Evolutionary conservation across 1,140 invertebrate species (phyloP).

Genomic region (Aphaenogaster rudis): DNA sequence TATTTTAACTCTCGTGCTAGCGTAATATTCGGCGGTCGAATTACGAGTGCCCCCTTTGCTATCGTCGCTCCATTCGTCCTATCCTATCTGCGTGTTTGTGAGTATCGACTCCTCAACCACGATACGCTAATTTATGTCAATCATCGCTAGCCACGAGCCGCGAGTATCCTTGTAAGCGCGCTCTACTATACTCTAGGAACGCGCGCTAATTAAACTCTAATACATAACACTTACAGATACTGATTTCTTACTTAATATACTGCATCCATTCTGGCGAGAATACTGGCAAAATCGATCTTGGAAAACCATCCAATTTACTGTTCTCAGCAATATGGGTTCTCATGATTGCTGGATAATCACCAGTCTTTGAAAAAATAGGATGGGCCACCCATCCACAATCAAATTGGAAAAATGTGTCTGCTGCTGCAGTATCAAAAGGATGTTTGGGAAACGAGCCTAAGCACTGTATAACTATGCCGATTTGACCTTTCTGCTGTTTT

Average conservation of each 20-base stretch:
- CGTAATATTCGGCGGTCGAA: too few species aligned
- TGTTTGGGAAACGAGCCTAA: slow-evolving; percentile 66
- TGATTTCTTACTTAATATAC: slow-evolving; percentile 76
- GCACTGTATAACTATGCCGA: slow-evolving; percentile 73
- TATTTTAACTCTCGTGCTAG: too few species aligned
- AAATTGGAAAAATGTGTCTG: slow-evolving; percentile 81
- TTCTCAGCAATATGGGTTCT: slow-evolving; percentile 86
- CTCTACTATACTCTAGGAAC: too few species aligned
- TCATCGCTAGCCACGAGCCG: too few species aligned
- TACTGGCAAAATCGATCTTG: slow-evolving; percentile 86
- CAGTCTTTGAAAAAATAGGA: slow-evolving; percentile 88
- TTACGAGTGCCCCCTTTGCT: too few species aligned
- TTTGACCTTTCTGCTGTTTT: slow-evolving; percentile 87
- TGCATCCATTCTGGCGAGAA: slow-evolving; percentile 87
- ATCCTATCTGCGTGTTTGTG: too few species aligned
- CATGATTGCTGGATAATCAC: slow-evolving; percentile 89
- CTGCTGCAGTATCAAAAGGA: slow-evolving; percentile 62
- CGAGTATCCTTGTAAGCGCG: too few species aligned
- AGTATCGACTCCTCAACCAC: too few species aligned
- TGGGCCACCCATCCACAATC: slow-evolving; percentile 89
- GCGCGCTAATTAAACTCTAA: too few species aligned
- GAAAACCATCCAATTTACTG: slow-evolving; percentile 87
- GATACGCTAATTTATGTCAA: too few species aligned
- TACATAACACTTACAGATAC: too few species aligned
- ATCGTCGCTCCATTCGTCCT: too few species aligned